phyloP scores from a whole-genome alignment of 2,797 vertebrate species.

The Pangasius mekongensis region DNA sequence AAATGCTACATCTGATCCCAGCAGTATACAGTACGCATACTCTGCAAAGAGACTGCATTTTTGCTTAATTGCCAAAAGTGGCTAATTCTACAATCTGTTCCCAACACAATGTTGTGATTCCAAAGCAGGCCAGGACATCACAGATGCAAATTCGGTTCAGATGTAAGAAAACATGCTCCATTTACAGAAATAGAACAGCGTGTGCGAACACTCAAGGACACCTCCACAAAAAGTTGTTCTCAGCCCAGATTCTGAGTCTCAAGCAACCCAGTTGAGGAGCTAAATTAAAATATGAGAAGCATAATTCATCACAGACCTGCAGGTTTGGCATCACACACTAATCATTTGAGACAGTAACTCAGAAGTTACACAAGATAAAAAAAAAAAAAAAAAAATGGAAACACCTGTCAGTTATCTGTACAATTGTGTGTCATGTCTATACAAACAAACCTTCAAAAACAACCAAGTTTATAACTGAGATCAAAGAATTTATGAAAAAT shows the following conservation, averaged over 20 bases:
- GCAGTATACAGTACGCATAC: background rate
- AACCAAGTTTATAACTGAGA: background rate
- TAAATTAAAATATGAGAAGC: conserved; percentile 57
- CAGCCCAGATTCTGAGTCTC: conserved; percentile 69
- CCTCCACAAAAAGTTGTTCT: conserved; percentile 66
- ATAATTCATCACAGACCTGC: conserved; percentile 21
- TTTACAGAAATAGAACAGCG: conserved; percentile 69
- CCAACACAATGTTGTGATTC: conserved; percentile 24
- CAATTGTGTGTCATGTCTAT: background rate
- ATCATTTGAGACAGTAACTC: conserved; percentile 4
- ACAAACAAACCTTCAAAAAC: background rate
- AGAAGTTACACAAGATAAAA: background rate
- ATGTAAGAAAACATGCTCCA: conserved; percentile 38
- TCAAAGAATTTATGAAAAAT: background rate
- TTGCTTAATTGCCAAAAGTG: conserved; percentile 27
- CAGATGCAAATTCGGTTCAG: conserved; percentile 13
- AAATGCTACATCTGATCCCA: conserved; percentile 18
- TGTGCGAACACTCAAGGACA: conserved; percentile 62
- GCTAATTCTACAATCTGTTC: background rate
- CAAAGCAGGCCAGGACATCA: conserved; percentile 34
- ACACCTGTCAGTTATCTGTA: conserved; percentile 23
- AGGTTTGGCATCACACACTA: background rate
- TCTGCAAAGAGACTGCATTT: too few relatives aligned
- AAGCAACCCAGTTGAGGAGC: conserved; percentile 74
- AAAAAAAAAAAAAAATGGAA: background rate